These are phyloP conservation scores for Sialis lutaria DNA, from an alignment of 2,888 invertebrate genomes.

Conservation along the genomic window DNA sequence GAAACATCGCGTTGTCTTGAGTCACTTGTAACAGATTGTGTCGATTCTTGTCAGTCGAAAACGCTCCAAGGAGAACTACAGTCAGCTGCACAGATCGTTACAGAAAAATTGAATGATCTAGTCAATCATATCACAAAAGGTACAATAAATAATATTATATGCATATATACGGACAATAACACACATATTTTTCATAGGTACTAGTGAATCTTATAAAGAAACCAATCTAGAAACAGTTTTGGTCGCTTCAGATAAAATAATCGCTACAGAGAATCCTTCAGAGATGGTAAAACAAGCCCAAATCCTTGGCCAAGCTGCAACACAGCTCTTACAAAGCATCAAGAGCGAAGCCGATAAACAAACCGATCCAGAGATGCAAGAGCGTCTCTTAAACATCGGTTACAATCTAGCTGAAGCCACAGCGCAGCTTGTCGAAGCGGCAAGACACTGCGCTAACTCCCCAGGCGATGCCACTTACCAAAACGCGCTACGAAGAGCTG, in stretches of 20 bases:
- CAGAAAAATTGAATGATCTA: constrained; percentile 73
- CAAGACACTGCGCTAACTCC: constrained; percentile 75
- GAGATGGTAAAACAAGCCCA: constrained; percentile 92
- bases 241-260: constrained; percentile 73
- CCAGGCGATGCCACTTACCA: constrained; percentile 71
- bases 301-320: constrained; percentile 83
- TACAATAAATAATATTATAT: constrained; percentile 27
- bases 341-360: constrained; percentile 87
- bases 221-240: constrained; percentile 77
- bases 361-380: constrained; percentile 75
- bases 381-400: constrained; percentile 82
- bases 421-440: constrained; percentile 91
- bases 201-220: constrained; percentile 52
- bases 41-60: constrained; percentile 49
- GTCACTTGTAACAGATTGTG: constrained; percentile 66
- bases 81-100: constrained; percentile 74
- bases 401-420: constrained; percentile 92
- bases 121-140: constrained; percentile 71
- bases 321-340: constrained; percentile 84
- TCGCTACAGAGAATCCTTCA: constrained; percentile 69
- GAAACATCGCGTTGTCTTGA: constrained; percentile 89
- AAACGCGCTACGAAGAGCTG: constrained; percentile 69
- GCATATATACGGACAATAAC: background rate
- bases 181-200: constrained; percentile 27
- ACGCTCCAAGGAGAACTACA: constrained; percentile 56